Evolutionary conservation across 2,888 invertebrate species (phyloP).

Genomic region (Acanthosepion pharaonis): DNA sequence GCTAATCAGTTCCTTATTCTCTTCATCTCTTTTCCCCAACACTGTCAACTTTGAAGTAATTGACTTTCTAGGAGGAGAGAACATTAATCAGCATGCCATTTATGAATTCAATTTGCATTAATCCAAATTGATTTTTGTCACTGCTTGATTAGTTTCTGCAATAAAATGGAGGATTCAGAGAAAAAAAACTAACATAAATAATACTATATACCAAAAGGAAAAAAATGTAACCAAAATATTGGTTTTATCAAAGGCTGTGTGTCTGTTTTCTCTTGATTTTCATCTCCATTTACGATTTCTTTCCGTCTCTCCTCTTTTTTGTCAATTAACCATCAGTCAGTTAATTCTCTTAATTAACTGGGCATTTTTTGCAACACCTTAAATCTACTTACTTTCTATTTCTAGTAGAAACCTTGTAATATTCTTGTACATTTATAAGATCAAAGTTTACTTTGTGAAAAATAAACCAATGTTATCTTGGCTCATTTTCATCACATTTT

Average conservation of each 20-base stretch:
- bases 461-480: no score
- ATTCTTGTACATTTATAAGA: no score
- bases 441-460: no score
- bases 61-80: neutral
- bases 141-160: neutral
- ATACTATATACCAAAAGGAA: neutral
- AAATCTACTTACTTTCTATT: neutral
- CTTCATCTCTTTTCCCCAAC: neutral
- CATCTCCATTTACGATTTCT: neutral
- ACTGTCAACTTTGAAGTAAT: neutral
- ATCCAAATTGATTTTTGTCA: constrained; percentile 22
- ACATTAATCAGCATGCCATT: constrained; percentile 21
- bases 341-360: neutral
- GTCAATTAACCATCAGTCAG: neutral
- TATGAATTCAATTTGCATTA: constrained; percentile 33
- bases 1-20: neutral
- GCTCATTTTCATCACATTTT: no score
- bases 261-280: neutral
- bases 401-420: no score
- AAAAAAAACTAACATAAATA: neutral
- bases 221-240: neutral
- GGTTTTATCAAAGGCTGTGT: neutral
- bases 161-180: neutral
- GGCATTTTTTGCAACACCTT: neutral
- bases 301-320: neutral